These are phyloP conservation scores for Brachypodius melanocephalos DNA, from an alignment of 2,113 vertebrate genomes.

Conservation along the genomic window DNA sequence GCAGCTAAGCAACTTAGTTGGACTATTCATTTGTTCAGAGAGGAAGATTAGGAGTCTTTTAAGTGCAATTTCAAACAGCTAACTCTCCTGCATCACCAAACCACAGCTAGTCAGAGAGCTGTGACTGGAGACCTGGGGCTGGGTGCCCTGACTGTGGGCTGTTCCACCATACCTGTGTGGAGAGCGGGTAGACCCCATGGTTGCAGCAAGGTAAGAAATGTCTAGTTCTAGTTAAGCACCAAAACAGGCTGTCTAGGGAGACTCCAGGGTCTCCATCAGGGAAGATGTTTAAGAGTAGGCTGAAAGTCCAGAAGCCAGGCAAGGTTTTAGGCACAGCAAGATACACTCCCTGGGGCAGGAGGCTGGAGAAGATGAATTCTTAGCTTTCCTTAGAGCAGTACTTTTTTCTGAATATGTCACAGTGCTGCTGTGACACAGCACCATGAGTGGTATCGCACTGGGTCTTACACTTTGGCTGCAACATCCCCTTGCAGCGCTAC, in stretches of 20 bases:
- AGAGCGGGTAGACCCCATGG: neutral
- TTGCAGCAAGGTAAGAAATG: neutral
- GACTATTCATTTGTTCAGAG: neutral
- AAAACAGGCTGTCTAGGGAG: neutral
- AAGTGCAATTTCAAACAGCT: neutral
- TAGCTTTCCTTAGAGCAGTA: neutral
- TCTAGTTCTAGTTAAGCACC: neutral
- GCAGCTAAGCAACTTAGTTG: neutral
- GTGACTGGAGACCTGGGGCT: neutral
- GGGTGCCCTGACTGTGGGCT: fast-evolving
- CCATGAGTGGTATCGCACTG: neutral
- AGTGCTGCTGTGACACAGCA: too few species aligned
- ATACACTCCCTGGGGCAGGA: neutral
- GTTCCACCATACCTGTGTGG: neutral
- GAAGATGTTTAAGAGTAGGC: neutral
- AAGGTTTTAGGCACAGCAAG: neutral
- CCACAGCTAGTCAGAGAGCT: fast-evolving
- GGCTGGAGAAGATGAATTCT: neutral
- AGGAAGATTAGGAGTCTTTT: neutral
- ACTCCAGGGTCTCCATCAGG: neutral
- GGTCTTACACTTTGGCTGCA: neutral
- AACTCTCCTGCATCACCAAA: neutral
- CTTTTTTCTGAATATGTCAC: neutral
- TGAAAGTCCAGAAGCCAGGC: neutral
- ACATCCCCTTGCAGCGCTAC: fast-evolving